Percentiles rank a stretch among this genome's conserved stretches.
Evolutionary conservation across 2,888 invertebrate genomes (phyloP).

Genomic region (Cheiracanthium punctorium): DNA sequence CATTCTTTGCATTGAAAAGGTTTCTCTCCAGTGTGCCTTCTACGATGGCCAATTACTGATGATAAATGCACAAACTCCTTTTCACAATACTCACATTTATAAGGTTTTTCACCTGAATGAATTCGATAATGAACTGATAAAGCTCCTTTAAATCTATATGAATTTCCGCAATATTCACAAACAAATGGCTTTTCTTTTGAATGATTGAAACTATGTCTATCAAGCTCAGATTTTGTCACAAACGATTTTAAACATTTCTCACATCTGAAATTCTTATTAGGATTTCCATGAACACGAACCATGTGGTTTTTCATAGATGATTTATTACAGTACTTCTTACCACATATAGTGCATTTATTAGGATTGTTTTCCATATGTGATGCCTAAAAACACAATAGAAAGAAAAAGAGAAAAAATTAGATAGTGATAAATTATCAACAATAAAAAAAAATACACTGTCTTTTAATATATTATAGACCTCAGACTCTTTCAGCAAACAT

Average conservation of each 20-base stretch:
- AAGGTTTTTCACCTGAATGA: slow-evolving; percentile 70
- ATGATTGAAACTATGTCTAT: slow-evolving; percentile 72
- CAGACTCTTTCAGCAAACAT: too few relatives aligned
- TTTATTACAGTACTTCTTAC: slow-evolving; percentile 71
- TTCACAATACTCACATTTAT: slow-evolving; percentile 68
- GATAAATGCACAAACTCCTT: slow-evolving; percentile 67
- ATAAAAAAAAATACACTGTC: too few relatives aligned
- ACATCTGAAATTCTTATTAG: slow-evolving; percentile 71
- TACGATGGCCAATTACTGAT: slow-evolving; percentile 61
- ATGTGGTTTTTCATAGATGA: slow-evolving; percentile 72
- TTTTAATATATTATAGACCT: too few relatives aligned
- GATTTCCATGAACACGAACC: slow-evolving; percentile 70
- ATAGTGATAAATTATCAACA: too few relatives aligned
- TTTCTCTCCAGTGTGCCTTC: slow-evolving; percentile 72
- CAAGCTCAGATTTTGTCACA: slow-evolving; percentile 71
- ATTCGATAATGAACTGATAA: slow-evolving; percentile 65
- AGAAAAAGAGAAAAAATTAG: background rate
- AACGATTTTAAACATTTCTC: slow-evolving; percentile 72
- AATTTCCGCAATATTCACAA: slow-evolving; percentile 73
- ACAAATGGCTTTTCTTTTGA: slow-evolving; percentile 72
- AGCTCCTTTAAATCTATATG: slow-evolving; percentile 72
- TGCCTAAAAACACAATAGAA: slow-evolving; percentile 28
- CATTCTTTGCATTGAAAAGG: slow-evolving; percentile 72
- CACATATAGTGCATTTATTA: slow-evolving; percentile 70
- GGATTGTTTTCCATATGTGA: slow-evolving; percentile 70